A percentile compares a stretch with the other conserved stretches of the same genome.
These are phyloP conservation scores for Drosophila dives DNA, from an alignment of 2,888 invertebrate species.

Conservation along the genomic window DNA sequence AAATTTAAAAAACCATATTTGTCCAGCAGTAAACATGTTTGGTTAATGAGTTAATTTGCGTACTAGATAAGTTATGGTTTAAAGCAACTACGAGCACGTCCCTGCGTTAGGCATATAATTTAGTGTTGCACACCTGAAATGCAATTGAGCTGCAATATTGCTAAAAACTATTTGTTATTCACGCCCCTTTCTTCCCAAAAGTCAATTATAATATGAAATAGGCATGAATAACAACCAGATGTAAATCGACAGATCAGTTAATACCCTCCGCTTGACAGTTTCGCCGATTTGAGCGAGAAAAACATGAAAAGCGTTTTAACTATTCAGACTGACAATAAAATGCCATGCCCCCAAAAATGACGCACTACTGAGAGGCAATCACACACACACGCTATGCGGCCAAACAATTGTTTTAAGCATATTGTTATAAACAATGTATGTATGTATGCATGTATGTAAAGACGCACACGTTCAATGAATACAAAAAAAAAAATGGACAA, in stretches of 20 bases:
- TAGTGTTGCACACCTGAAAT: neutral
- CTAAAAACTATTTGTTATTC: neutral
- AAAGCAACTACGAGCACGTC: neutral
- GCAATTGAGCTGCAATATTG: neutral
- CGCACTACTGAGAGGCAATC: constrained; percentile 34
- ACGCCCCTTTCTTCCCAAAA: neutral
- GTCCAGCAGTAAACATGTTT: neutral
- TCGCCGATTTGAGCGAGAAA: constrained; percentile 22
- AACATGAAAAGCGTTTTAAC: constrained; percentile 59
- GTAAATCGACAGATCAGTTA: constrained; percentile 13
- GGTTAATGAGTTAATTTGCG: neutral
- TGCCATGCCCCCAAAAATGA: constrained; percentile 36
- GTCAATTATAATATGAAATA: neutral
- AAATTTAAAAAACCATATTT: neutral
- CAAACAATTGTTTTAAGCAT: constrained; percentile 40
- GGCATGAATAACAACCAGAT: neutral
- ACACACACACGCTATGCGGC: constrained; percentile 31
- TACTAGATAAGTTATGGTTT: neutral
- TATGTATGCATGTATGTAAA: neutral
- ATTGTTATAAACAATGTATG: constrained; percentile 30
- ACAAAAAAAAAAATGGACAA: constrained; percentile 28
- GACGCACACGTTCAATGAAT: constrained; percentile 28
- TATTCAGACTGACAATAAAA: constrained; percentile 20
- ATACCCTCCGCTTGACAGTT: constrained; percentile 21
- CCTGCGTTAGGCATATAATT: constrained; percentile 16